A percentile compares a stretch with the other conserved stretches of the same genome.
Conservation (phyloP, 2,113 vertebrate species). For the Lagenorhynchus albirostris region DNA sequence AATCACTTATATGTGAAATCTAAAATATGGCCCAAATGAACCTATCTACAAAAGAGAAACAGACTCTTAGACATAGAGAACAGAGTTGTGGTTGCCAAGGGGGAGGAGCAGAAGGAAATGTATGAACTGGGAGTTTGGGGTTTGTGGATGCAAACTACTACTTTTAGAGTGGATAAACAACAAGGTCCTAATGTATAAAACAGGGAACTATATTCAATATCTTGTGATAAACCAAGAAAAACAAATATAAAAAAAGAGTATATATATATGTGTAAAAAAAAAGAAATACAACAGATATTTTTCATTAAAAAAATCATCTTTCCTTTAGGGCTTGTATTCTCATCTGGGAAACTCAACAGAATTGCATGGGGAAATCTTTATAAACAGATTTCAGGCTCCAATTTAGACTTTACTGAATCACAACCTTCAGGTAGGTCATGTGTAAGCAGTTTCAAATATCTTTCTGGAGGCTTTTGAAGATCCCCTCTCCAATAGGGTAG, state of each 20-base stretch:
- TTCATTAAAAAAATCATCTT: background rate
- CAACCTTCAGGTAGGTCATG: background rate
- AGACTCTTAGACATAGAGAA: background rate
- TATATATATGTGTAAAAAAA: background rate
- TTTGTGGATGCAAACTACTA: background rate
- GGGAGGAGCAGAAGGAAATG: background rate
- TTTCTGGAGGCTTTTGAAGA: background rate
- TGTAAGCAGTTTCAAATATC: background rate
- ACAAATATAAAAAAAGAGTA: background rate
- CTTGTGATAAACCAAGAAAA: background rate
- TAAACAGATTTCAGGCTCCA: background rate
- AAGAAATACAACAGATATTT: background rate
- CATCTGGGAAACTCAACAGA: background rate
- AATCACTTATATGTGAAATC: background rate
- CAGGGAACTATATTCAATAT: background rate
- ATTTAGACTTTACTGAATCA: background rate
- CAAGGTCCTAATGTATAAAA: background rate
- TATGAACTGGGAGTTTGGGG: background rate
- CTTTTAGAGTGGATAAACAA: background rate
- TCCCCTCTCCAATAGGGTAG: background rate
- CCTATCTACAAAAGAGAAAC: background rate
- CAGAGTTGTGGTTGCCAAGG: background rate
- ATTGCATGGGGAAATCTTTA: background rate
- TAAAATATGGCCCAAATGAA: background rate
- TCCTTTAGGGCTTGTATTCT: background rate